These are phyloP conservation scores for Teleogryllus occipitalis DNA, from an alignment of 1,140 invertebrate genomes.

Conservation along the genomic window DNA sequence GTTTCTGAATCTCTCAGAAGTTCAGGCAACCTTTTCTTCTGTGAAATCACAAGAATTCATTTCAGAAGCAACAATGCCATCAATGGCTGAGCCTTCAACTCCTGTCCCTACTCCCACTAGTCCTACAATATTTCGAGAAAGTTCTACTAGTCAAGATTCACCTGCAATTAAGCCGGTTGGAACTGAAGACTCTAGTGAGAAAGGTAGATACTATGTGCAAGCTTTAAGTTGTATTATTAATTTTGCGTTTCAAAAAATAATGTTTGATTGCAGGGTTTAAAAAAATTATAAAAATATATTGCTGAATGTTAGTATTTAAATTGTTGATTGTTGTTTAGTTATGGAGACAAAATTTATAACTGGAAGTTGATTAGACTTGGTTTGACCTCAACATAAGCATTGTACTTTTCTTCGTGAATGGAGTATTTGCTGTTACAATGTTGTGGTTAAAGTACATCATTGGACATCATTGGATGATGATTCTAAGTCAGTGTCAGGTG, in stretches of 20 bases:
- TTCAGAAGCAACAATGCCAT: neutral
- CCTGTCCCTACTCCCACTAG: slow-evolving; percentile 8
- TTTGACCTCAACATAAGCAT: too few relatives aligned
- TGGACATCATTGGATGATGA: too few relatives aligned
- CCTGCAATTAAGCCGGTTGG: slow-evolving; percentile 8
- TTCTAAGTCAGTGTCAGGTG: too few relatives aligned
- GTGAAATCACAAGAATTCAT: neutral
- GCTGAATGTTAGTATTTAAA: too few relatives aligned
- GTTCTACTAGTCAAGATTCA: slow-evolving; percentile 8
- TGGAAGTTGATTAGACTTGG: too few relatives aligned
- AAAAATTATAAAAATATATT: too few relatives aligned
- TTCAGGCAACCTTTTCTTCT: slow-evolving; percentile 16
- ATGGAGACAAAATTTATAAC: too few relatives aligned
- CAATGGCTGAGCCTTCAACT: neutral
- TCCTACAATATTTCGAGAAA: slow-evolving; percentile 14
- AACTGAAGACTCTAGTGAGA: slow-evolving; percentile 6
- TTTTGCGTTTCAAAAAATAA: neutral
- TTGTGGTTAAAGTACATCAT: too few relatives aligned
- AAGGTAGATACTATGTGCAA: neutral
- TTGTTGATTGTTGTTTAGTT: too few relatives aligned
- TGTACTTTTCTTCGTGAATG: too few relatives aligned
- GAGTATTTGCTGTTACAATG: too few relatives aligned
- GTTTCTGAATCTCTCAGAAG: slow-evolving; percentile 9
- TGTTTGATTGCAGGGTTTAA: neutral
- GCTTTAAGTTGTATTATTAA: neutral